Evolutionary conservation across 2,113 vertebrate genomes (phyloP).

Genomic region (Neodontobutis hainanensis): DNA sequence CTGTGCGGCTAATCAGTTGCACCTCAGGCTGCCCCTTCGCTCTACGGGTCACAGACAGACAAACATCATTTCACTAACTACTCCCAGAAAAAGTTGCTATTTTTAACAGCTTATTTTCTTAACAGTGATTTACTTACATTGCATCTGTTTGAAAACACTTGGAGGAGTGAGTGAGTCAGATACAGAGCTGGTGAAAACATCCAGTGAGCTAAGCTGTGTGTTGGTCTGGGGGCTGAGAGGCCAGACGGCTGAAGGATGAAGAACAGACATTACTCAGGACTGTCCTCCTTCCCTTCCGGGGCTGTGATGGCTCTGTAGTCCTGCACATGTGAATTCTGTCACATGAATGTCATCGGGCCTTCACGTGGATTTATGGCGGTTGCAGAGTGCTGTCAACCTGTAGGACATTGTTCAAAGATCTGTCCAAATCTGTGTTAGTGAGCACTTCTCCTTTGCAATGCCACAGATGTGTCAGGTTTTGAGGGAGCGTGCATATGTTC

Average conservation of each 20-base stretch:
- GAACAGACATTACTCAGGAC: conserved; percentile 65
- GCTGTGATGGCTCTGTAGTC: conserved; percentile 35
- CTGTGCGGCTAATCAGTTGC: conserved; percentile 44
- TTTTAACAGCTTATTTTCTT: conserved; percentile 37
- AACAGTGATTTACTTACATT: conserved; percentile 33
- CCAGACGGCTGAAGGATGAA: conserved; percentile 26
- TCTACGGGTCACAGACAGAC: conserved; percentile 10
- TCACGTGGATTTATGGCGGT: conserved; percentile 22
- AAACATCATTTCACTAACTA: conserved; percentile 23
- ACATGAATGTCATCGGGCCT: conserved; percentile 24
- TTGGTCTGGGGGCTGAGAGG: conserved; percentile 9
- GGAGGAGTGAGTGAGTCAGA: conserved; percentile 58
- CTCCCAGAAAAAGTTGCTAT: conserved; percentile 23
- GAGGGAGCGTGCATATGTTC: too few species aligned
- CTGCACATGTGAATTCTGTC: conserved; percentile 49
- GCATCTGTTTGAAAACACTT: conserved; percentile 12
- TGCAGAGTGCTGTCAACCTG: conserved; percentile 9
- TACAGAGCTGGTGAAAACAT: conserved; percentile 47
- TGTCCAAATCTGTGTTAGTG: too few species aligned
- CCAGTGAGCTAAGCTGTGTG: conserved; percentile 26
- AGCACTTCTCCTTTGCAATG: too few species aligned
- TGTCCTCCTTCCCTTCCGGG: conserved; percentile 7
- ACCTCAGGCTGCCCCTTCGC: conserved; percentile 32
- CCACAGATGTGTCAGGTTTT: too few species aligned
- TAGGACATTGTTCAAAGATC: neutral